A percentile compares a stretch with the other conserved stretches of the same genome.
Evolutionary conservation across 2,113 vertebrate genomes (phyloP).

Genomic region (Podarcis cretensis): DNA sequence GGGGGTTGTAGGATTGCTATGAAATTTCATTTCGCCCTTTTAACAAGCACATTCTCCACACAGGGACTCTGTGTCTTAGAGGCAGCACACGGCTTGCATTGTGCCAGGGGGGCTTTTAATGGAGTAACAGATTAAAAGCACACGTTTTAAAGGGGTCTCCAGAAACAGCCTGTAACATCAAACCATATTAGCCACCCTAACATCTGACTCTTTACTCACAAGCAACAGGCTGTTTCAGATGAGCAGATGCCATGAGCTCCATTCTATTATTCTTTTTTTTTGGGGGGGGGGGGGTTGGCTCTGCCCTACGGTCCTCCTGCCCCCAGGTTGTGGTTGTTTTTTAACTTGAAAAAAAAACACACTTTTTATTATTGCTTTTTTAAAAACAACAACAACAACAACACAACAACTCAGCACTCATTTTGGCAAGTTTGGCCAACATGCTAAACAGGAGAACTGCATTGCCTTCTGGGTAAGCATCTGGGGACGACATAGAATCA

Average conservation of each 20-base stretch:
- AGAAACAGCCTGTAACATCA: not conserved
- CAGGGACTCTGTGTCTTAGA: slow-evolving; percentile 18
- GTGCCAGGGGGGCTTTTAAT: slow-evolving; percentile 10
- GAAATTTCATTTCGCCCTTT: slow-evolving; percentile 51
- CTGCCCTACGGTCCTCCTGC: no score
- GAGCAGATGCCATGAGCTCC: not conserved
- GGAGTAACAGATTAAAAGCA: slow-evolving; percentile 54
- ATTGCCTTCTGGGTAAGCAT: no score
- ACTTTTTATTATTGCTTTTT: no score
- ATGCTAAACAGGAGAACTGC: no score
- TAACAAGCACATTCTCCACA: slow-evolving; percentile 49
- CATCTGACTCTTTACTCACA: rapidly evolving
- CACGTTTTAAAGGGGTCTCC: not conserved
- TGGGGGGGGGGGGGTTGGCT: no score
- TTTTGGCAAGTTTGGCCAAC: no score
- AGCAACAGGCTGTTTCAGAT: not conserved
- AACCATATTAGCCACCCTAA: not conserved
- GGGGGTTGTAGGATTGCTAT: slow-evolving; percentile 40
- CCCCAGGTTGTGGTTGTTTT: no score
- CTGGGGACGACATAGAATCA: no score
- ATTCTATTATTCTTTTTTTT: not conserved
- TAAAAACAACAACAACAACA: no score
- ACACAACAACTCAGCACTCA: no score
- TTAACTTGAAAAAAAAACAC: no score
- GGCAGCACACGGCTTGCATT: slow-evolving; percentile 14